Evolutionary conservation across 2,888 invertebrate species (phyloP).

Genomic region (Beris morrisii): DNA sequence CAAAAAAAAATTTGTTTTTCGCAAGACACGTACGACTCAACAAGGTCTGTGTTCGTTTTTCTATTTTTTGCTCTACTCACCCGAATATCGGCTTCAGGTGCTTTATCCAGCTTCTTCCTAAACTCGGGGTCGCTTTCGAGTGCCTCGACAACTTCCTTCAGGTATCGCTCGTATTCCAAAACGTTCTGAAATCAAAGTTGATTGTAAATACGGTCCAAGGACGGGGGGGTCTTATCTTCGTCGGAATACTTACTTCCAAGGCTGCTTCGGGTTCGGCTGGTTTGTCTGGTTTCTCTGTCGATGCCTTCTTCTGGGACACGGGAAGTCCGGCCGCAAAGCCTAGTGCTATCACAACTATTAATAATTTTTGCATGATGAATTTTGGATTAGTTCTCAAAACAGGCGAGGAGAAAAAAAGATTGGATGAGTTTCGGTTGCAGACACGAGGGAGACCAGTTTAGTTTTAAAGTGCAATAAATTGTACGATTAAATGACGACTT

Average conservation of each 20-base stretch:
- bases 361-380: conserved; percentile 1
- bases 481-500: too few relatives aligned
- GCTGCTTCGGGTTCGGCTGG: neutral
- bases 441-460: too few relatives aligned
- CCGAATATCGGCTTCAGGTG: conserved; percentile 79
- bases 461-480: too few relatives aligned
- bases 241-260: conserved; percentile 28
- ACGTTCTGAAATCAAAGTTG: conserved; percentile 37
- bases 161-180: conserved; percentile 76
- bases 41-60: too few relatives aligned
- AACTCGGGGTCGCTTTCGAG: conserved; percentile 88
- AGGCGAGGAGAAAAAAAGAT: neutral
- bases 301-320: conserved; percentile 11
- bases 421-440: neutral
- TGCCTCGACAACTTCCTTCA: conserved; percentile 86
- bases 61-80: conserved; percentile 56
- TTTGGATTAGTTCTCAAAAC: neutral
- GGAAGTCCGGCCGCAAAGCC: conserved; percentile 8
- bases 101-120: conserved; percentile 76
- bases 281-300: conserved; percentile 16
- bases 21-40: neutral
- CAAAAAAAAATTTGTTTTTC: conserved; percentile 17
- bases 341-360: neutral
- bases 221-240: neutral
- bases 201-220: neutral